Percentiles rank a stretch among this genome's conserved stretches.
phyloP scores from a whole-genome alignment of 2,797 vertebrate species.

The Tragelaphus oryx region DNA sequence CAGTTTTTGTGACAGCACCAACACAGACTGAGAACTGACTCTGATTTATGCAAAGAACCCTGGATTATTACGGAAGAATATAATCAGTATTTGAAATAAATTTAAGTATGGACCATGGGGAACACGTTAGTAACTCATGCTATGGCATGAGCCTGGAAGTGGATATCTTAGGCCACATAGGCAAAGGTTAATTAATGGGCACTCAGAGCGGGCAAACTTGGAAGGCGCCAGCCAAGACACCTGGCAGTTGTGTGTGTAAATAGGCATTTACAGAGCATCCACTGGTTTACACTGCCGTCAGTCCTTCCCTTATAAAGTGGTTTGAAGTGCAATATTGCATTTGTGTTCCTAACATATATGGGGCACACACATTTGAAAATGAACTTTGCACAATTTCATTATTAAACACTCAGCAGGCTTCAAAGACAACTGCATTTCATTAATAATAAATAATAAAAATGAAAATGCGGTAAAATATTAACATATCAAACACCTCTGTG shows the following conservation, averaged over 20 bases:
- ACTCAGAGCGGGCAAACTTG: background rate
- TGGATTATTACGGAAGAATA: background rate
- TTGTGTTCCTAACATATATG: constrained; percentile 59
- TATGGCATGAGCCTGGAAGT: background rate
- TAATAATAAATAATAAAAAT: constrained; percentile 77
- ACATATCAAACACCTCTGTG: constrained; percentile 71
- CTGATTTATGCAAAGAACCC: background rate
- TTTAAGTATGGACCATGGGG: background rate
- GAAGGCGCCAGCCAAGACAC: background rate
- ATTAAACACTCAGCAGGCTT: constrained; percentile 73
- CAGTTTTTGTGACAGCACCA: background rate
- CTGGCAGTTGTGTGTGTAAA: background rate
- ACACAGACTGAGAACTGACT: background rate
- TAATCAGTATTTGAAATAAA: background rate
- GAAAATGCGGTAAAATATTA: constrained; percentile 69
- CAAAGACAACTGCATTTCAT: constrained; percentile 72
- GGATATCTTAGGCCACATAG: background rate
- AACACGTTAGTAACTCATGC: background rate
- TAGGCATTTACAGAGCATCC: background rate
- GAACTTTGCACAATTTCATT: constrained; percentile 66
- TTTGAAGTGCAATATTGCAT: constrained; percentile 46
- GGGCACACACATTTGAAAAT: constrained; percentile 57
- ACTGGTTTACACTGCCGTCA: background rate
- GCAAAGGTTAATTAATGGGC: background rate
- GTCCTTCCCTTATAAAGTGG: background rate